Percentiles rank a stretch among this genome's conserved stretches.
Conservation (phyloP, 1,140 invertebrate species). For the Drosophila virilis region DNA sequence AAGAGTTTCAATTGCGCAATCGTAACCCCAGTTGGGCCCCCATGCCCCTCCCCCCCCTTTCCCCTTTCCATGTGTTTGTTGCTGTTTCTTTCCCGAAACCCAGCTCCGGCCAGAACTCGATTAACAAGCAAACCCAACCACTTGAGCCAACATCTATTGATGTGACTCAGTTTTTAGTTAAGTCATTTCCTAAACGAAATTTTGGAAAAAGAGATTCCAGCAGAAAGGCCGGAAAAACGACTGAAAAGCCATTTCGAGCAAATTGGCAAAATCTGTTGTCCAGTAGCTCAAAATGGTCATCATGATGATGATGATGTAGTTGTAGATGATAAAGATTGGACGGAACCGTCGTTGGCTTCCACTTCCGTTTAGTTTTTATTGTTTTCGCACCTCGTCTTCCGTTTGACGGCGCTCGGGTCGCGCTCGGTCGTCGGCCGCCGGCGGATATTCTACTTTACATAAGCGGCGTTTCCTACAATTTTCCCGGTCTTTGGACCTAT, state of each 20-base stretch:
- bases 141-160: slow-evolving; percentile 32
- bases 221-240: slow-evolving; percentile 48
- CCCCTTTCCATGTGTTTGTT: slow-evolving; percentile 5
- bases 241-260: slow-evolving; percentile 45
- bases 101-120: slow-evolving; percentile 37
- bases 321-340: slow-evolving; percentile 28
- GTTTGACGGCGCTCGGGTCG: slow-evolving; percentile 21
- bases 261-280: slow-evolving; percentile 68
- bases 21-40: background rate
- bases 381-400: slow-evolving; percentile 74
- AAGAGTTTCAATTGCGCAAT: slow-evolving; percentile 56
- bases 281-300: slow-evolving; percentile 25
- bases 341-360: slow-evolving; percentile 51
- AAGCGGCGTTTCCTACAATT: slow-evolving; percentile 75
- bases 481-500: slow-evolving; percentile 60
- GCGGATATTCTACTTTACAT: slow-evolving; percentile 81
- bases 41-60: background rate
- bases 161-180: slow-evolving; percentile 53
- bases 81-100: slow-evolving; percentile 16
- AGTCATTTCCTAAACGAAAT: slow-evolving; percentile 75
- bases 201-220: slow-evolving; percentile 48
- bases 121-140: slow-evolving; percentile 16
- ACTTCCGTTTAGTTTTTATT: slow-evolving; percentile 74
- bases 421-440: slow-evolving; percentile 38
- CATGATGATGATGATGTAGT: slow-evolving; percentile 1